These are phyloP conservation scores for Trichoplusia ni DNA, from an alignment of 1,140 invertebrate genomes.

Conservation along the genomic window DNA sequence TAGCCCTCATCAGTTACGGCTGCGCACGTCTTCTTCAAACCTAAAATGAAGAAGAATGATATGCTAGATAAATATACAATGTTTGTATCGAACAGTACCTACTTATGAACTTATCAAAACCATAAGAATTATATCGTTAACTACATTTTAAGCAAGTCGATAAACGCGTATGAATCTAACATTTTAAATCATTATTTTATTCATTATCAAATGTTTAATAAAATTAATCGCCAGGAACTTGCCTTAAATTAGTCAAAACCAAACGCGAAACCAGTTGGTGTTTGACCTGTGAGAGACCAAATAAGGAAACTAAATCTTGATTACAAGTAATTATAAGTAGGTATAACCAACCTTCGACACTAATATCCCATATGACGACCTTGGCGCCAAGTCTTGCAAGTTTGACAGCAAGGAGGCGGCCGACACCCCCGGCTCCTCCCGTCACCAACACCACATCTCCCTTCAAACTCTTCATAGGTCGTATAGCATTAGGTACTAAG, in stretches of 20 bases:
- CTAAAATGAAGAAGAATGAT: slow-evolving; percentile 72
- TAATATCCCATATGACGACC: slow-evolving; percentile 96
- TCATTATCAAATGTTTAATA: not conserved
- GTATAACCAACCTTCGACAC: slow-evolving; percentile 88
- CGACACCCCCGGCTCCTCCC: slow-evolving; percentile 95
- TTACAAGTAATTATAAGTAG: too few relatives aligned
- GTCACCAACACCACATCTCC: slow-evolving; percentile 94
- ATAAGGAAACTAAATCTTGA: slow-evolving; percentile 17
- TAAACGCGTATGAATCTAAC: too few relatives aligned
- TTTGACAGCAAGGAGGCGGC: slow-evolving; percentile 89
- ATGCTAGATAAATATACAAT: too few relatives aligned
- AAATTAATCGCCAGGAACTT: not conserved
- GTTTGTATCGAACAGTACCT: not conserved
- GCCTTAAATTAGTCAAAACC: not conserved
- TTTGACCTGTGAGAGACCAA: not conserved
- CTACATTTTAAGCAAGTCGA: too few relatives aligned
- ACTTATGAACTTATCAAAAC: not conserved
- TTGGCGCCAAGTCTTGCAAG: slow-evolving; percentile 90
- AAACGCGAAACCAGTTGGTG: slow-evolving; percentile 2
- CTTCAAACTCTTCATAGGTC: slow-evolving; percentile 80
- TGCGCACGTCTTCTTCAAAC: slow-evolving; percentile 88
- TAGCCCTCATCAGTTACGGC: slow-evolving; percentile 86
- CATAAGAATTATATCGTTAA: too few relatives aligned
- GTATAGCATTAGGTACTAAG: slow-evolving; percentile 68
- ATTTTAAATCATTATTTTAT: too few relatives aligned